Conservation (phyloP, 2,113 vertebrate genomes). For the Hippolais icterina region DNA sequence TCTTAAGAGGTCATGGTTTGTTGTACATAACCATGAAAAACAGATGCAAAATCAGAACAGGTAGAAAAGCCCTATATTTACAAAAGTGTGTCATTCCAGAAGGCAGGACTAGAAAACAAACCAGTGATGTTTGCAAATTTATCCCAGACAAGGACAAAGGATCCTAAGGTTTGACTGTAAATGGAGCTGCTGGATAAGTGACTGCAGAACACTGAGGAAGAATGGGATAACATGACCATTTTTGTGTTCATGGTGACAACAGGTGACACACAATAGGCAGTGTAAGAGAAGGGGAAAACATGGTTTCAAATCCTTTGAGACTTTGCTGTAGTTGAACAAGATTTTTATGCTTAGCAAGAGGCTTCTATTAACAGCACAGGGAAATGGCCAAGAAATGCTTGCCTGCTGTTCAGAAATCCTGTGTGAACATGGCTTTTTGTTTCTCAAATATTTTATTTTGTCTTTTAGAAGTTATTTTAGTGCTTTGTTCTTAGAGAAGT, state of each 20-base stretch:
- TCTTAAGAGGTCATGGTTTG: not conserved
- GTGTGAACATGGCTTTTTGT: not conserved
- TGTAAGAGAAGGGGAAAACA: not conserved
- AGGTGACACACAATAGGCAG: not conserved
- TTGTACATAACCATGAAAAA: not conserved
- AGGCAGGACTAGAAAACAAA: not conserved
- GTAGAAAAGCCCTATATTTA: not conserved
- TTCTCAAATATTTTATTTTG: not conserved
- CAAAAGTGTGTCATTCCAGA: not conserved
- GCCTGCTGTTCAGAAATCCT: not conserved
- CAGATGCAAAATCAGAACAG: not conserved
- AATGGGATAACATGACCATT: rapidly evolving
- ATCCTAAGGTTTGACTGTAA: not conserved
- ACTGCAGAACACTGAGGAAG: not conserved
- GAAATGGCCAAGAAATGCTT: not conserved
- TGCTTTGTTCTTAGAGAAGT: not conserved
- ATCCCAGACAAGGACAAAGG: not conserved
- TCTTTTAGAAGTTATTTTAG: not conserved
- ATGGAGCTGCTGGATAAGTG: not conserved
- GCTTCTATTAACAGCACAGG: not conserved
- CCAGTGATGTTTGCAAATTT: not conserved
- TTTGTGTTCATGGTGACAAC: not conserved
- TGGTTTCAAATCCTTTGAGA: constrained; percentile 31
- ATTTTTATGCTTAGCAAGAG: not conserved
- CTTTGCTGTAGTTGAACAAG: not conserved